Conservation (phyloP, 2,888 invertebrate genomes). For the Anagyrus pseudococci region DNA sequence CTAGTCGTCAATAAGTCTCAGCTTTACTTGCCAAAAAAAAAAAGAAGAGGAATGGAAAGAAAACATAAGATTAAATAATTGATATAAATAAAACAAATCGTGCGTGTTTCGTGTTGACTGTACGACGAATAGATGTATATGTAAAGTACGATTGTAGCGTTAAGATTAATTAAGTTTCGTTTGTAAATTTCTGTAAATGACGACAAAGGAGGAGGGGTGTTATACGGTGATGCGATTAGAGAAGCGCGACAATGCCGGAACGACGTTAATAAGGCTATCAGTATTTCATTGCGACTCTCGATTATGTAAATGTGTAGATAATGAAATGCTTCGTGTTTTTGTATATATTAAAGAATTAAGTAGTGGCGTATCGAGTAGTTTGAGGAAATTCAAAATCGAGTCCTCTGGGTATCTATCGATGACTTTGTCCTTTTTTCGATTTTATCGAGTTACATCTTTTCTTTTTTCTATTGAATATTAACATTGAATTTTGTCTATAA, state of each 20-base stretch:
- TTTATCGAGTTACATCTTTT: not conserved
- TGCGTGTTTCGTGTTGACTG: not conserved
- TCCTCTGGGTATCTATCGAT: too few relatives aligned
- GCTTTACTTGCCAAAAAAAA: constrained; percentile 37
- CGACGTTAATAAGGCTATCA: not conserved
- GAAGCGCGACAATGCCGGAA: not conserved
- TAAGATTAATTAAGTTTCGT: too few relatives aligned
- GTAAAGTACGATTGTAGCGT: constrained; percentile 2
- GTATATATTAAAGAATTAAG: not conserved
- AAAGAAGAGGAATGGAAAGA: not conserved
- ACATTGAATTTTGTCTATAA: too few relatives aligned
- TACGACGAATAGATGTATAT: not conserved
- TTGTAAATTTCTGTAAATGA: constrained; percentile 36
- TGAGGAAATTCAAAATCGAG: constrained; percentile 23
- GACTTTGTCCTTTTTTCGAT: not conserved
- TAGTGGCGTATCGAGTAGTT: constrained; percentile 1
- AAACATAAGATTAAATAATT: not conserved
- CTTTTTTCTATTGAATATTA: not conserved
- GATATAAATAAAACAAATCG: not conserved
- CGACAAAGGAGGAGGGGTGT: too few relatives aligned
- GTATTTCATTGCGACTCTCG: constrained; percentile 22
- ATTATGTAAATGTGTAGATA: constrained; percentile 38
- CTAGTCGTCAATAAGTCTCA: constrained; percentile 28
- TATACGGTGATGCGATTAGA: not conserved
- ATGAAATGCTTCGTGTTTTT: constrained; percentile 2